These are phyloP conservation scores for Cichladusa arquata DNA, from an alignment of 2,113 vertebrate genomes.

Conservation along the genomic window DNA sequence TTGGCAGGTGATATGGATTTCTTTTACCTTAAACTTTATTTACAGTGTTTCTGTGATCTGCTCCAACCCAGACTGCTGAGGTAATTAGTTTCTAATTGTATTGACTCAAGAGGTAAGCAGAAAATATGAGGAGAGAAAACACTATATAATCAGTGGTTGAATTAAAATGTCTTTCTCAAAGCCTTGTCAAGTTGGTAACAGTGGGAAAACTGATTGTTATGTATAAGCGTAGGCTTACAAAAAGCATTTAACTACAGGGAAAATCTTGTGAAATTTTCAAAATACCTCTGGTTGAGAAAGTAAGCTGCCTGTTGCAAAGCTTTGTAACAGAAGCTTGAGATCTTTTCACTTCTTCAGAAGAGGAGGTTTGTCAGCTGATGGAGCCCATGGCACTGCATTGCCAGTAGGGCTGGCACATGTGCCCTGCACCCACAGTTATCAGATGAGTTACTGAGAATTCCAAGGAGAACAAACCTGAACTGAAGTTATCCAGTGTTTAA, in stretches of 20 bases:
- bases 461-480: fast-evolving
- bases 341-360: background rate
- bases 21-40: background rate
- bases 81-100: background rate
- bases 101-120: background rate
- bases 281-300: background rate
- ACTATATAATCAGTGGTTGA: background rate
- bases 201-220: background rate
- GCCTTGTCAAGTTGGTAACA: background rate
- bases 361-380: background rate
- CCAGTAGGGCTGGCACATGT: background rate
- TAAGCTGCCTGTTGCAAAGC: background rate
- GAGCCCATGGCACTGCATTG: background rate
- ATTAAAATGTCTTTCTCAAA: background rate
- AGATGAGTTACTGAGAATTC: background rate
- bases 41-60: background rate
- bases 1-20: background rate
- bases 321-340: background rate
- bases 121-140: background rate
- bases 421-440: background rate
- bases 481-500: background rate
- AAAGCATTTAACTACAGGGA: background rate
- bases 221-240: background rate
- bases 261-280: background rate
- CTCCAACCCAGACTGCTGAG: background rate